Evolutionary conservation across 2,797 vertebrate species (phyloP).

Genomic region (Silurus aristotelis): DNA sequence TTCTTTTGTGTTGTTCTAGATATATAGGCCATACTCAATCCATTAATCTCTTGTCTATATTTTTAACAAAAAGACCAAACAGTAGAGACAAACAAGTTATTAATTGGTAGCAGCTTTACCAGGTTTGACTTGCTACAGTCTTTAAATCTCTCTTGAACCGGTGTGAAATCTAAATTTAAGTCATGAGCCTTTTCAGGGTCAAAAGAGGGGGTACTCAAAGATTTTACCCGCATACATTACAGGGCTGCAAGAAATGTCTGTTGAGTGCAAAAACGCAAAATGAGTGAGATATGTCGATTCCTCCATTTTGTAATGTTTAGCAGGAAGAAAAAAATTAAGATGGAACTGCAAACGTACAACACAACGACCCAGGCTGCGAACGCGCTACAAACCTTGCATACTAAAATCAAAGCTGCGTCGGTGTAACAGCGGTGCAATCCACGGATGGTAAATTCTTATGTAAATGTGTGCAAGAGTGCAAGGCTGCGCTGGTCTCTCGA

Average conservation of each 20-base stretch:
- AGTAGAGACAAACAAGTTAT: not conserved
- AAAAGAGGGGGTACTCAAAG: too few species aligned
- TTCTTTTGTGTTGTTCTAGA: not conserved
- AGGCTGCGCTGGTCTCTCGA: constrained; percentile 41
- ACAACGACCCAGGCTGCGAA: constrained; percentile 9
- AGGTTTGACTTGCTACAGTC: not conserved
- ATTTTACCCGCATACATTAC: not conserved
- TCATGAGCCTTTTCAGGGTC: not conserved
- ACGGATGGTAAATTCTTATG: constrained; percentile 75
- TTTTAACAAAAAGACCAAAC: not conserved
- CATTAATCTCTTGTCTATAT: not conserved
- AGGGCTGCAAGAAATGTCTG: constrained; percentile 42
- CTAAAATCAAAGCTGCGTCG: constrained; percentile 36
- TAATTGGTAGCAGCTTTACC: not conserved
- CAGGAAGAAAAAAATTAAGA: not conserved
- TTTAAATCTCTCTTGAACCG: constrained; percentile 61
- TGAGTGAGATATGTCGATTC: not conserved
- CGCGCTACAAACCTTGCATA: constrained; percentile 18
- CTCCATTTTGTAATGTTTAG: not conserved
- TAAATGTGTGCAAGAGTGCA: constrained; percentile 74
- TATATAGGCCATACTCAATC: not conserved
- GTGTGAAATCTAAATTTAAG: constrained; percentile 52
- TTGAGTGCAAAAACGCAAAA: not conserved
- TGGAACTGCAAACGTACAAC: not conserved
- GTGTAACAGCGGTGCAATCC: constrained; percentile 49